Evolutionary conservation across 1,140 invertebrate genomes (phyloP).

Genomic region (Aradophagus sp.): DNA sequence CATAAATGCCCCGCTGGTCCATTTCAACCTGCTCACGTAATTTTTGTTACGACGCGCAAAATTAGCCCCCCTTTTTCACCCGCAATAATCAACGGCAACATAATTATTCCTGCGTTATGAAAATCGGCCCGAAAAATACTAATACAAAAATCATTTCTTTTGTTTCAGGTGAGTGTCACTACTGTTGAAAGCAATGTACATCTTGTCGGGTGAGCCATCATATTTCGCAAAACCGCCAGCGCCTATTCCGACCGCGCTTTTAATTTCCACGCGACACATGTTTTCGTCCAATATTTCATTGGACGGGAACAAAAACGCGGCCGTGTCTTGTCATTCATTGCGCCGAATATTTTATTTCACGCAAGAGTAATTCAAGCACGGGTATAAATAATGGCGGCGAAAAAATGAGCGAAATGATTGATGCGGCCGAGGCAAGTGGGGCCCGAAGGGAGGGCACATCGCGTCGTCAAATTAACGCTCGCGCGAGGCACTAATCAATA

Average conservation of each 20-base stretch:
- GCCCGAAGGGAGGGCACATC: conserved; percentile 10
- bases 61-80: too few species aligned
- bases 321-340: too few species aligned
- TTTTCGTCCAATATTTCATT: conserved; percentile 15
- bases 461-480: conserved; percentile 28
- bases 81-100: too few species aligned
- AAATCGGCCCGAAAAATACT: too few species aligned
- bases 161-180: conserved; percentile 25
- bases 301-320: conserved; percentile 7
- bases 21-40: too few species aligned
- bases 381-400: conserved; percentile 9
- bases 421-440: conserved; percentile 1
- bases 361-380: conserved; percentile 15
- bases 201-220: conserved; percentile 1
- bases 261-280: conserved; percentile 7
- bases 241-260: not conserved
- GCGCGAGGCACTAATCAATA: conserved; percentile 38
- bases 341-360: conserved; percentile 16
- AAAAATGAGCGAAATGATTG: conserved; percentile 12
- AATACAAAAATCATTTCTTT: too few species aligned
- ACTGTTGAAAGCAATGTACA: not conserved
- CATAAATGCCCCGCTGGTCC: too few species aligned
- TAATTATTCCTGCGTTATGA: too few species aligned
- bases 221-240: too few species aligned
- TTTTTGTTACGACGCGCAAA: too few species aligned